Base-by-base conservation (phyloP, 1,140 invertebrate species). In the Drosophila leontia region DNA sequence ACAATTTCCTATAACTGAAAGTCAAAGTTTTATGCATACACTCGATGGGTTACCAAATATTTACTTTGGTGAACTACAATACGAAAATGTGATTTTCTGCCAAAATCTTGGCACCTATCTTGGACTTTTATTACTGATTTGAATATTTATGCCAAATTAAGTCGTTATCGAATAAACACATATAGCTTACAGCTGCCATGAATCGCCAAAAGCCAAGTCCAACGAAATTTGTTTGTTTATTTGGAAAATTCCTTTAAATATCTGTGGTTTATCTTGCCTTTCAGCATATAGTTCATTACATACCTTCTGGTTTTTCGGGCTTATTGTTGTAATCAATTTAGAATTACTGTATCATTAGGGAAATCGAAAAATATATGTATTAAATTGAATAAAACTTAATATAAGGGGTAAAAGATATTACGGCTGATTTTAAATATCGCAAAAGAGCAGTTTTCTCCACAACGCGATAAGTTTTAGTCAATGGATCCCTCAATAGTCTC, bases 81-180 rank as follows among this genome's bases (percentile, higher is more conserved):
- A 39, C 23, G 17, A 23, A 19, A 37, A 7, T 19, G 6, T 3
- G 7, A 37, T 37, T 11, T 37, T 13, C 7, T 37, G 17, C 17
- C 17, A 15, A 55, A 37, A 37, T 15, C 51, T 23, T 8, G 12
- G 12, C 34, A 55, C 51, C 51, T 23, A 11, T 23, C 11, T 9
- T 55, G 17, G 12, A 8, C 13, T 37, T 55, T 23, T 15, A 37
- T 23, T 23, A 37, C 17, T 55, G 34, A 15, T 55, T 35, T 53
- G 50, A 13, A 19, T 53, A 53, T 53, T 23, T 23, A 23, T 55
- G 51, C 7, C 34, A 8, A 51, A 55, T 55, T 35, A 55, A 55
- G 34, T 37, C 17, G 17, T 23, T 23, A 55, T 55, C 34, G 17
- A 23, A 37, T 55, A 55, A 55, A 55, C 51, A 55, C 51, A 55